Base-by-base conservation (phyloP, 2,888 invertebrate genomes). In the Hypomecis atomaria region DNA sequence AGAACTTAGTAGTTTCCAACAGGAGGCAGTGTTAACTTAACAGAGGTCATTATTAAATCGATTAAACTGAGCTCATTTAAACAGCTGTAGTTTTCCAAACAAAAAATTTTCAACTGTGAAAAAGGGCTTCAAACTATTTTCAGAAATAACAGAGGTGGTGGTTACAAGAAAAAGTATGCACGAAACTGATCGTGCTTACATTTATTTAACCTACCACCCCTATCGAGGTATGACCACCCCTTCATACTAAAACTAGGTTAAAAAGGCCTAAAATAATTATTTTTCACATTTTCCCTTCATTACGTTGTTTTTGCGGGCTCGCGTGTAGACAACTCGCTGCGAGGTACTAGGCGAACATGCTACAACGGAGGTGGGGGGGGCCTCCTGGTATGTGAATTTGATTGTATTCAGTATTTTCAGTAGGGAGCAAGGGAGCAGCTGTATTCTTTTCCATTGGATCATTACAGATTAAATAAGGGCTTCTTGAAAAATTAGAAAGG, bases 271-370 rank as follows among this genome's bases (percentile, higher is more conserved):
- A 78, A 79, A 73, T 64, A 61, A 45, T 47, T 50, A 59, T 59
- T 53, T 53, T 64, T 67, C 70, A 64, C 73, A 69, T 63, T 72
- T 71, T 75, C 76, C 78, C 78, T 82, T 83, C 80, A 48, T 66
- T 79, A 52, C 43, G 42, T 76, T 78, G 85, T 85, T 86, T 87
- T 85, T 84, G 84, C 81, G 81, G 79, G 78, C 75, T 89, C 86
- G 91, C 90, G 89, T 91, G 91, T 86, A 87, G 86, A 85, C 84
- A 84, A 83, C 81, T 84, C 80, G 78, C 53, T 78, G 79, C 81
- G 78, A 83, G 86, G 78, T 88, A 89, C 89, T 82, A 90, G 89
- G 88, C 84, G 83, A 83, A 84, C 81, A 87, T 82, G 83, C 80
- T 79, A 83, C 82, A 84, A 84, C 81, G 89, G 89, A 84, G 89